These are phyloP conservation scores for Taurulus bubalis DNA, from an alignment of 2,113 vertebrate genomes.

Conservation along the genomic window DNA sequence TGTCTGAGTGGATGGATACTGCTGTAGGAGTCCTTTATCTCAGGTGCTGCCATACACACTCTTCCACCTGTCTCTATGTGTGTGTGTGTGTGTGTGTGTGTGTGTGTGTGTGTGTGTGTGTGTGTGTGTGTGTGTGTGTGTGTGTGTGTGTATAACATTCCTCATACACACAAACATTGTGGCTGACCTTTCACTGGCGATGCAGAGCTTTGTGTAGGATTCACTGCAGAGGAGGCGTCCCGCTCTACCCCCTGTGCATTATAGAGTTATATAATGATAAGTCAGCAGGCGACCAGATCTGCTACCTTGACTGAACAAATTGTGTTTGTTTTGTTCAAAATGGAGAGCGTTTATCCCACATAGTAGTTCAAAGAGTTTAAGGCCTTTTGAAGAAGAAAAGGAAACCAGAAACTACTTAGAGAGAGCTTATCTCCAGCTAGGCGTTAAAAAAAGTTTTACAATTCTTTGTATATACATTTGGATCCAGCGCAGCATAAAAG, in stretches of 20 bases:
- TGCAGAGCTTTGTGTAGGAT: constrained; percentile 31
- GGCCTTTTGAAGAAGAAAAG: neutral
- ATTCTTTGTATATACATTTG: neutral
- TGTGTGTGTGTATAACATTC: constrained; percentile 26
- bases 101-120: constrained; percentile 29
- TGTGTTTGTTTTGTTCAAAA: neutral
- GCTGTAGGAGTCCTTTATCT: constrained; percentile 71
- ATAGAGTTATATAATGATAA: neutral
- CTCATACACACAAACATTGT: constrained; percentile 32
- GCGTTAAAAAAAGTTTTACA: neutral
- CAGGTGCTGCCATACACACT: constrained; percentile 61
- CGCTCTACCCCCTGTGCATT: constrained; percentile 11
- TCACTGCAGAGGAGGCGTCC: constrained; percentile 48
- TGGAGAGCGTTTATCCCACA: neutral
- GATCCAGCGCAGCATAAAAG: neutral
- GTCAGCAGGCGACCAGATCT: neutral
- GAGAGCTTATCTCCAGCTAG: neutral
- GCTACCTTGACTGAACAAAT: neutral
- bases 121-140: no score
- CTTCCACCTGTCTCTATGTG: constrained; percentile 19
- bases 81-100: constrained; percentile 27
- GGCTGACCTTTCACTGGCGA: constrained; percentile 49
- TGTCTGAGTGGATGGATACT: constrained; percentile 63
- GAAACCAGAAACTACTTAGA: neutral
- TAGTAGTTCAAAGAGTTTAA: neutral